Evolutionary conservation across 2,888 invertebrate species (phyloP), one percentile per base, ranked within the genome.

Genomic region (Ectemnius lituratus): DNA sequence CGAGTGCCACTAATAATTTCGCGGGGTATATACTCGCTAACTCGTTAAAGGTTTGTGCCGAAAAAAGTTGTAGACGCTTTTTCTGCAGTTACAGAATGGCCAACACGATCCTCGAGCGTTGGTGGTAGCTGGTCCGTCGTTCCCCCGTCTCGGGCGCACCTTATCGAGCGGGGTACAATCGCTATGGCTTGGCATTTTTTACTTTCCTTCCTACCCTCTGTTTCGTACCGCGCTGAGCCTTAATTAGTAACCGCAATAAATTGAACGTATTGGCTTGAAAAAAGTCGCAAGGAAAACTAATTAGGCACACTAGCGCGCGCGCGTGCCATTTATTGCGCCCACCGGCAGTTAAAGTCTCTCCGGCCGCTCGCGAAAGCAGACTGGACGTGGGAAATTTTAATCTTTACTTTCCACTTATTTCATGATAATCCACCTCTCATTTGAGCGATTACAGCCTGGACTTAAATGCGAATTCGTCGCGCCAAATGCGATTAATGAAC

Each of bases 181-280:
- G 45, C 52, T 28, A 63, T 23, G 20, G 37, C 62, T 62, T 52
- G 52, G 20, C 45, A 37, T 37, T 49, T 62, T 52, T 49, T 2
- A 49, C 57, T 13, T 62, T 58, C 49, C 60, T n/a, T 23, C 23
- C 23, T 57, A 62, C n/a, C 47, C 16, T n/a, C 37, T 11, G 37
- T 37, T 1, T 1, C 28, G 49, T 59, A 4, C 18, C 47, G 52
- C 46, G 16, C 37, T 6, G 52, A 62, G 52, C 70, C 59, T 74
- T 79, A 80, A 84, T 81, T 81, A 82, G 79, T 67, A 68, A 70
- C 67, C 68, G 68, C 61, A 62, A 83, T 81, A 83, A 84, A 85
- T 82, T 81, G 77, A 79, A 77, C 76, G 78, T 81, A 83, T 82
- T 77, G 78, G 77, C 61, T 80, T 78, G 67, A 37, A 81, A 84